Conservation (phyloP, 2,888 invertebrate species). For the Hypomecis punctinalis region DNA sequence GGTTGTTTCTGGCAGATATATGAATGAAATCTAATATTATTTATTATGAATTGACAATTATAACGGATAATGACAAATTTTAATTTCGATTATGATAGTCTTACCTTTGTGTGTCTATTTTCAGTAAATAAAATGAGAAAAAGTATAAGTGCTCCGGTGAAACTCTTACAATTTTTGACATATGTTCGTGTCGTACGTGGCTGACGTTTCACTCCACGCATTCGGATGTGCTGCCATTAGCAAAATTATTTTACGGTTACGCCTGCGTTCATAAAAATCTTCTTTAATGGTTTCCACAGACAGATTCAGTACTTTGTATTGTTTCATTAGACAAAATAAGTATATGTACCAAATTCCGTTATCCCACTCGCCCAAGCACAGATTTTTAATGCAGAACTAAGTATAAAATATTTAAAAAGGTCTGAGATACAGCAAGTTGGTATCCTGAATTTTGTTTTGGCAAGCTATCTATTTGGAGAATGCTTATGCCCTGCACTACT, state of each 20-base stretch:
- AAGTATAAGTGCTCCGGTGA: conserved; percentile 24
- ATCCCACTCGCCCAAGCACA: neutral
- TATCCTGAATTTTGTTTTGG: too few species aligned
- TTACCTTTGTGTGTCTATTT: conserved; percentile 53
- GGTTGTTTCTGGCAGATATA: conserved; percentile 10
- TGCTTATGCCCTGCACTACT: too few species aligned
- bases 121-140: conserved; percentile 45
- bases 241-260: conserved; percentile 34
- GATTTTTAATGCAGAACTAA: neutral
- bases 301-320: too few species aligned
- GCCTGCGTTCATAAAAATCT: conserved; percentile 31
- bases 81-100: conserved; percentile 24
- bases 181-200: conserved; percentile 81
- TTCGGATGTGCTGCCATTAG: conserved; percentile 64
- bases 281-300: neutral
- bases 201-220: conserved; percentile 85
- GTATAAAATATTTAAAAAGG: too few species aligned
- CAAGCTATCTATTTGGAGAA: too few species aligned
- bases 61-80: neutral
- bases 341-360: too few species aligned
- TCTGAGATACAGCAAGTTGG: neutral
- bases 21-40: conserved; percentile 27
- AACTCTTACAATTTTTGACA: conserved; percentile 58
- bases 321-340: neutral
- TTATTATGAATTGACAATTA: neutral